These are phyloP conservation scores for Liparis tanakae DNA, from an alignment of 2,797 vertebrate genomes.

Conservation along the genomic window DNA sequence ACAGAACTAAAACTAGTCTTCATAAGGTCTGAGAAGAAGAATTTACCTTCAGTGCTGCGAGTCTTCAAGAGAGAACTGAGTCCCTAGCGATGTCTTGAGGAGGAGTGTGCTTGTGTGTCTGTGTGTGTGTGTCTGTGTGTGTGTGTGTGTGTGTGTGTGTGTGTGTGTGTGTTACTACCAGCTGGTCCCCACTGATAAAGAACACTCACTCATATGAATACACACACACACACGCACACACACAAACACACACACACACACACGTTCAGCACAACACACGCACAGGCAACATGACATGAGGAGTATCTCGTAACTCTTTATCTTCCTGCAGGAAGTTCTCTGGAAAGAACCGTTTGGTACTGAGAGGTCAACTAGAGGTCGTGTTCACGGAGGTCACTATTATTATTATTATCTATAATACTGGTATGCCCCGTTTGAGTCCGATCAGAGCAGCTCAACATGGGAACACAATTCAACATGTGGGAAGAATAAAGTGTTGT, in stretches of 20 bases:
- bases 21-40: conserved; percentile 14
- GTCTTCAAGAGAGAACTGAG: conserved; percentile 33
- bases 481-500: not conserved
- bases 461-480: not conserved
- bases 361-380: not conserved
- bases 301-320: not conserved
- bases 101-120: conserved; percentile 28
- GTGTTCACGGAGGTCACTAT: not conserved
- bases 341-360: not conserved
- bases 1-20: not conserved
- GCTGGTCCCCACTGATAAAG: conserved; percentile 82
- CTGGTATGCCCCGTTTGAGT: not conserved
- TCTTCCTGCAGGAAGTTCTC: not conserved
- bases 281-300: conserved; percentile 1
- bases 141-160: no score
- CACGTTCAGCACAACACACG: not conserved
- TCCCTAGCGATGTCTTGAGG: conserved; percentile 30
- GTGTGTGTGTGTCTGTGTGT: conserved; percentile 34
- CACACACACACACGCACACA: conserved; percentile 8
- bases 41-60: conserved; percentile 70
- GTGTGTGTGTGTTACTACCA: conserved; percentile 41
- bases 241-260: not conserved
- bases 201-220: conserved; percentile 23
- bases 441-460: not conserved
- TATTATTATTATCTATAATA: not conserved